These are phyloP conservation scores for Sinocyclocheilus anshuiensis DNA, from an alignment of 2,113 vertebrate genomes.

Conservation along the genomic window DNA sequence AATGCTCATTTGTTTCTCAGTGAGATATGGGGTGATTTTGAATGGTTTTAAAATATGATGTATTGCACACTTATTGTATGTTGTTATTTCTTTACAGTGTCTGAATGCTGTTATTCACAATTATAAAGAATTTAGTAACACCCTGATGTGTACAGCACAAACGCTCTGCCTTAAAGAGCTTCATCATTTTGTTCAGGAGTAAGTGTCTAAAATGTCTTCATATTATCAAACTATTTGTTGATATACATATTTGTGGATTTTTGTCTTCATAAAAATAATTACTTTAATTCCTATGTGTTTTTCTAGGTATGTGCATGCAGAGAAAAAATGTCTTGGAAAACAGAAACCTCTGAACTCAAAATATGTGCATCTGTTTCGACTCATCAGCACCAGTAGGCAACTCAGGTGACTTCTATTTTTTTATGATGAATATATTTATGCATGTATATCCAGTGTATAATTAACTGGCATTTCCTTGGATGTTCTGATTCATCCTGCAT, in stretches of 20 bases:
- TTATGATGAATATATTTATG: not conserved
- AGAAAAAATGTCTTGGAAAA: not conserved
- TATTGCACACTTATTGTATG: too few species aligned
- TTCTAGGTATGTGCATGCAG: constrained; percentile 57
- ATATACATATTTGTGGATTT: too few species aligned
- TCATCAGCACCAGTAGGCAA: constrained; percentile 59
- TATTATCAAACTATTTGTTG: not conserved
- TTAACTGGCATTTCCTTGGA: not conserved
- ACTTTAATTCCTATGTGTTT: constrained; percentile 10
- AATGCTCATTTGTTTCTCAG: not conserved
- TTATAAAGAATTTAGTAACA: constrained; percentile 22
- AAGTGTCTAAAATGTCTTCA: constrained; percentile 42
- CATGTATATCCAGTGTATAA: not conserved
- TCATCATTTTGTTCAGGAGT: constrained; percentile 59
- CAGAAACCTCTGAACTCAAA: not conserved
- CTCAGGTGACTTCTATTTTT: constrained; percentile 60
- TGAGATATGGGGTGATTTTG: too few species aligned
- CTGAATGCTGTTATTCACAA: constrained; percentile 16
- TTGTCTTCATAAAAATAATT: not conserved
- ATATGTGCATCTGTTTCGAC: constrained; percentile 53
- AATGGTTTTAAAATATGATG: not conserved
- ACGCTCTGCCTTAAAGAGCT: constrained; percentile 64
- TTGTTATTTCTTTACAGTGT: constrained; percentile 47
- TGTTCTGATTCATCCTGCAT: not conserved
- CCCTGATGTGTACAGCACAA: constrained; percentile 1